phyloP scores from a whole-genome alignment of 2,888 invertebrate species.

The Orthosia gracilis region DNA sequence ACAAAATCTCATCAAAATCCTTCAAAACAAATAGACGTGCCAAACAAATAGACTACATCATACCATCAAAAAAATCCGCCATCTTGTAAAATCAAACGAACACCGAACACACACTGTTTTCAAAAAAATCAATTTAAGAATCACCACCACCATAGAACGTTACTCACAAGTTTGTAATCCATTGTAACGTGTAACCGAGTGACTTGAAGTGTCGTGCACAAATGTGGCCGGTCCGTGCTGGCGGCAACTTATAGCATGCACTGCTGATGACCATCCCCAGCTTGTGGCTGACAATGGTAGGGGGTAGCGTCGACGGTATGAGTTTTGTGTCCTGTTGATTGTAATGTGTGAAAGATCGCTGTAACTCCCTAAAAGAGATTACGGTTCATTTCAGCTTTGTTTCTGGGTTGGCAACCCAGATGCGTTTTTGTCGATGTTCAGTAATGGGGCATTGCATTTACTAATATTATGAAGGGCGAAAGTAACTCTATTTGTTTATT shows the following conservation, averaged over 20 bases:
- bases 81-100: slow-evolving; percentile 15
- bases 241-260: slow-evolving; percentile 50
- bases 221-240: slow-evolving; percentile 39
- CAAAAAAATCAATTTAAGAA: slow-evolving; percentile 26
- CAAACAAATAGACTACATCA: slow-evolving; percentile 17
- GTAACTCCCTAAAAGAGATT: no score
- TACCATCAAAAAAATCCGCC: slow-evolving; percentile 31
- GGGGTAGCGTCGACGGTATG: slow-evolving; percentile 10
- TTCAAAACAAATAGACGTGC: neutral
- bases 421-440: no score
- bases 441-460: no score
- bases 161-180: slow-evolving; percentile 75
- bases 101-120: slow-evolving; percentile 42
- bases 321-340: neutral
- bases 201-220: slow-evolving; percentile 38
- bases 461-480: no score
- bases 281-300: slow-evolving; percentile 7
- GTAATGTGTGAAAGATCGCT: neutral
- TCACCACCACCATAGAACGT: slow-evolving; percentile 46
- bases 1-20: slow-evolving; percentile 6
- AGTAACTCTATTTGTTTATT: no score
- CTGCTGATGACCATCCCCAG: slow-evolving; percentile 53
- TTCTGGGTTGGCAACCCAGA: no score
- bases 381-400: no score
- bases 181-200: slow-evolving; percentile 53